Evolutionary conservation across 2,888 invertebrate genomes (phyloP).

Genomic region (Xylophagus ater): DNA sequence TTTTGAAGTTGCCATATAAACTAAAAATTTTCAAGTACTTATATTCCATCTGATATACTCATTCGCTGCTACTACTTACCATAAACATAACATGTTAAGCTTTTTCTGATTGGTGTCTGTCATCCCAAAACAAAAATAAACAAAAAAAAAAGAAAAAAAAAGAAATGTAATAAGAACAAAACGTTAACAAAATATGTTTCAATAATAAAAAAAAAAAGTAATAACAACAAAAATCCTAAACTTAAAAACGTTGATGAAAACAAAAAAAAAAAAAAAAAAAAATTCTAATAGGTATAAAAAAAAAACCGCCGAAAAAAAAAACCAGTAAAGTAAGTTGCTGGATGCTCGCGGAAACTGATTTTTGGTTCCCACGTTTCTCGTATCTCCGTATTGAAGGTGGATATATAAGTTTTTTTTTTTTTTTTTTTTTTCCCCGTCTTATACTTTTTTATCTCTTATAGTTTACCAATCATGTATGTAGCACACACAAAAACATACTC

Average conservation of each 20-base stretch:
- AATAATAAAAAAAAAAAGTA: constrained; percentile 1
- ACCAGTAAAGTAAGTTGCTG: constrained; percentile 13
- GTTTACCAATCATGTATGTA: too few relatives aligned
- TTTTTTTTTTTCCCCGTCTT: constrained; percentile 3
- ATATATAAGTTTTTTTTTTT: constrained; percentile 11
- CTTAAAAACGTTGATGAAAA: constrained; percentile 10
- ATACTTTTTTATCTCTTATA: constrained; percentile 4
- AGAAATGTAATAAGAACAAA: too few relatives aligned
- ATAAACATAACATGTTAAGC: constrained; percentile 4
- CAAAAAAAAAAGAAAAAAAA: constrained; percentile 8
- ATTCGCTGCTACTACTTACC: constrained; percentile 1
- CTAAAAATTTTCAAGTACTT: too few relatives aligned
- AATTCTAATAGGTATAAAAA: too few relatives aligned
- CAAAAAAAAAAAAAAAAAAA: background rate
- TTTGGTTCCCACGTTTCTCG: constrained; percentile 15
- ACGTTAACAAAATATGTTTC: too few relatives aligned
- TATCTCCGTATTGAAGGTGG: constrained; percentile 15
- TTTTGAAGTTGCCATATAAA: too few relatives aligned
- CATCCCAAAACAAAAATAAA: constrained; percentile 13
- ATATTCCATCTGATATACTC: too few relatives aligned
- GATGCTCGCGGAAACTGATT: constrained; percentile 14
- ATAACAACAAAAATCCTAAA: constrained; percentile 13
- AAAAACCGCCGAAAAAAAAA: too few relatives aligned
- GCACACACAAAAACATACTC: too few relatives aligned
- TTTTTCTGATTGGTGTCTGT: constrained; percentile 13